Base-by-base conservation (phyloP, 2,113 vertebrate genomes). In the Hassar affinis region DNA sequence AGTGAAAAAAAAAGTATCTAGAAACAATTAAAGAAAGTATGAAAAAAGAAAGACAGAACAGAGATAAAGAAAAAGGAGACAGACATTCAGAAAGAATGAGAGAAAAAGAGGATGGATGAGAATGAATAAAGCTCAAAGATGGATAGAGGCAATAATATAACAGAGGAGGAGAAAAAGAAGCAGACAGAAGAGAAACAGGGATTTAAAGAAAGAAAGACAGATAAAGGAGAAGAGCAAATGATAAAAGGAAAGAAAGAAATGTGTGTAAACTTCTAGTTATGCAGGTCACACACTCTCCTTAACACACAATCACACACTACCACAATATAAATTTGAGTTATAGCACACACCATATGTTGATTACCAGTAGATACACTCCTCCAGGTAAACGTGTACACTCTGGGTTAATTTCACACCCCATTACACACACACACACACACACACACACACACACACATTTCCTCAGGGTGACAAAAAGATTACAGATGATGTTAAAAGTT, bases 331-430 rank as follows among this genome's bases (percentile, higher is more conserved):
- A 7, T 25, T 27, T 38, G 27, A 66, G 64, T 77, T 84, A 68
- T 25, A 59, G 54, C 47, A 79, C 45, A 52, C 66, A 42, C 52
- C 57, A 78, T 22, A 84, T 71, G 82, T 87, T 66, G n/a, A 56
- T 11, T 82, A 66, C 54, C 49, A 64, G 33, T 56, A 42, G 42
- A 57, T 45, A 71, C 82, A 69, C 68, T 61, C 74, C 33, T 56
- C 18, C 69, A 72, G 66, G 64, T 78, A 77, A 79, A 81, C 57
- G 33, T 76, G 59, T 42, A 74, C 72, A 82, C 47, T 15, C 57
- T 59, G 38, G 78, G 72, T 79, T 82, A 59, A 87, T 85, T 87
- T 87, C 86, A 82, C 83, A 82, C 45, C 30, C 30, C 80, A 85
- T 87, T 85, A 80, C 68, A 56, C 42, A 47, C 68, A 25, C 57